Percentiles rank a stretch among this genome's conserved stretches.
Evolutionary conservation across 30 jellyfish, hydroid and myxozoan genomes (phyloP).

Genomic region (Catostylus mosaicus): DNA sequence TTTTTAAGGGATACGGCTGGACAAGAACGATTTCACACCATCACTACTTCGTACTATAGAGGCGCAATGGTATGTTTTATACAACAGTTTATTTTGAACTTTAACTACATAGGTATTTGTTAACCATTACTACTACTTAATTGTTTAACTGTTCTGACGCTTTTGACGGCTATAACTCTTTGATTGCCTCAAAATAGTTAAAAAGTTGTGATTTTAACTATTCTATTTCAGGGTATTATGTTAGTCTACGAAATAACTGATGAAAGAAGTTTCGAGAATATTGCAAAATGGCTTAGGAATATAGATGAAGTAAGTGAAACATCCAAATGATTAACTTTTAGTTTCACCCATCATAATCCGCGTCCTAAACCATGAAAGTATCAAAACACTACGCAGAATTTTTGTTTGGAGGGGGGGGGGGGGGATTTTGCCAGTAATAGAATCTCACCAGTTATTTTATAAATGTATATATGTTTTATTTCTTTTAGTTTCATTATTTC

Average conservation of each 20-base stretch:
- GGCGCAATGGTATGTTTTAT: conserved; percentile 92
- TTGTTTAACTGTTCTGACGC: too few species aligned
- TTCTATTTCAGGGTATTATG: conserved; percentile 91
- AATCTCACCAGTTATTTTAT: too few species aligned
- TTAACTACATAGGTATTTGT: background rate
- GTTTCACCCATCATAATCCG: too few species aligned
- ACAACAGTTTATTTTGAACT: too few species aligned
- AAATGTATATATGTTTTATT: too few species aligned
- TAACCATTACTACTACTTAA: too few species aligned
- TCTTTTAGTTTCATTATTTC: too few species aligned
- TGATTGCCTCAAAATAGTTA: background rate
- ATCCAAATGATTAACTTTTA: conserved; percentile 77
- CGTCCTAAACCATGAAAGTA: too few species aligned
- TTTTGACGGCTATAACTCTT: background rate
- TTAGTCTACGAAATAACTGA: conserved; percentile 96
- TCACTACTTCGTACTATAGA: conserved; percentile 94
- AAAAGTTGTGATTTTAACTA: too few species aligned
- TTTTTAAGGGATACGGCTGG: conserved; percentile 97
- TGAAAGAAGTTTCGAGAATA: conserved; percentile 95
- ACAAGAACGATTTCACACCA: conserved; percentile 96
- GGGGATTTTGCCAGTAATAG: too few species aligned
- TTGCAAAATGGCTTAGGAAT: conserved; percentile 98
- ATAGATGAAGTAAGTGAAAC: conserved; percentile 93
- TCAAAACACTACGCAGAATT: too few species aligned
- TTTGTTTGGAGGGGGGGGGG: too few species aligned